These are phyloP conservation scores for Hiodon tergisus DNA, from an alignment of 2,113 vertebrate species.

Conservation along the genomic window DNA sequence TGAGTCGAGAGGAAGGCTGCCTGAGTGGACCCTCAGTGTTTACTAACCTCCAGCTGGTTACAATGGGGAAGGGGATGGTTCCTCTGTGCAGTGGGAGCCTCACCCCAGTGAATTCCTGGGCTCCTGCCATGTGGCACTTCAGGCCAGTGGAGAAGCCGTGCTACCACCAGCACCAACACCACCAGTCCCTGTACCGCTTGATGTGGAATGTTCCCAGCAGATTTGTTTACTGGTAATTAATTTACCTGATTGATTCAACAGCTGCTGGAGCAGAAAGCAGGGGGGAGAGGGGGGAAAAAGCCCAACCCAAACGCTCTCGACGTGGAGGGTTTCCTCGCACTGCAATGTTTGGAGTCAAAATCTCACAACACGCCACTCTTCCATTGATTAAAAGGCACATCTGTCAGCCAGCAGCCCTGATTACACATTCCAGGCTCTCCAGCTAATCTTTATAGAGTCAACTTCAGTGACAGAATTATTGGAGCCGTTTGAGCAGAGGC, in stretches of 20 bases:
- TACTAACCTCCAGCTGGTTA: neutral
- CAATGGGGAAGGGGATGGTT: neutral
- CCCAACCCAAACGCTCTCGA: neutral
- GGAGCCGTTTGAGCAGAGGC: conserved; percentile 41
- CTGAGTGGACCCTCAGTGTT: too few species aligned
- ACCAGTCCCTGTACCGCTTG: conserved; percentile 35
- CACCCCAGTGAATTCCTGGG: neutral
- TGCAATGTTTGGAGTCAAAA: conserved; percentile 32
- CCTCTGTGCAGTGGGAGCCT: neutral
- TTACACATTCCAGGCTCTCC: conserved; percentile 47
- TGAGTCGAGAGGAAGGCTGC: too few species aligned
- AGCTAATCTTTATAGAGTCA: conserved; percentile 61
- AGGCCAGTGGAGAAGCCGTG: neutral
- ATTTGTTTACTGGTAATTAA: conserved; percentile 68
- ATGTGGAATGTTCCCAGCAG: conserved; percentile 43
- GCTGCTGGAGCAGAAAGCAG: conserved; percentile 45
- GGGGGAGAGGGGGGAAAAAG: conserved; percentile 18
- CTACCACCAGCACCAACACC: neutral
- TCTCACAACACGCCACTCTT: conserved; percentile 32
- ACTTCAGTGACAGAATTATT: conserved; percentile 56
- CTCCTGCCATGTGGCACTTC: neutral
- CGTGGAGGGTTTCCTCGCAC: conserved; percentile 40
- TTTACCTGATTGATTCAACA: conserved; percentile 68
- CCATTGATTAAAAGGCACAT: conserved; percentile 52
- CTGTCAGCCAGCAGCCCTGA: conserved; percentile 49